These are phyloP conservation scores for Wiebesia pumilae DNA, from an alignment of 1,140 invertebrate species.

Conservation along the genomic window DNA sequence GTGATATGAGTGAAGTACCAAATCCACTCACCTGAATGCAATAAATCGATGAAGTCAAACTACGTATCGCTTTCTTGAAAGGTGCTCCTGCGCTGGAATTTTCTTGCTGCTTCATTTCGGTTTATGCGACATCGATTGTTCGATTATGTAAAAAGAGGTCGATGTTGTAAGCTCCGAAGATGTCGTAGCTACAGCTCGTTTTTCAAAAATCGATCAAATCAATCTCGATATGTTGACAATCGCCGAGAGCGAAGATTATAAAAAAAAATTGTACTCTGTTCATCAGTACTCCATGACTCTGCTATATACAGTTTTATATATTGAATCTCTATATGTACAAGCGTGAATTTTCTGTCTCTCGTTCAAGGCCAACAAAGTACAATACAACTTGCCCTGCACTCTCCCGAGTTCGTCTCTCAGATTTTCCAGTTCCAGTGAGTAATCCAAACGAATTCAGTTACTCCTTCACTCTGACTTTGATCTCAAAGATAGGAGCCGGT, in stretches of 20 bases:
- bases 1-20: neutral
- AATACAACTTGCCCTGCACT: neutral
- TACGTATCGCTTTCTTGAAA: neutral
- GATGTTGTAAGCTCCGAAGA: neutral
- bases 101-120: too few relatives aligned
- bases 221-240: neutral
- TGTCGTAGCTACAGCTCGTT: neutral
- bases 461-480: neutral
- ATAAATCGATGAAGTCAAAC: neutral
- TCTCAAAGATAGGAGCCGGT: neutral
- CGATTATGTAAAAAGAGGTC: neutral
- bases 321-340: neutral
- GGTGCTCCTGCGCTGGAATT: neutral
- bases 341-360: neutral
- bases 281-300: conserved; percentile 64
- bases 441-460: neutral
- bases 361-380: conserved; percentile 5
- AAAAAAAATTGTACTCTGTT: conserved; percentile 62
- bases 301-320: neutral
- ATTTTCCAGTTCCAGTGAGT: neutral
- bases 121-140: neutral
- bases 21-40: conserved; percentile 3
- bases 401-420: neutral
- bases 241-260: conserved; percentile 26
- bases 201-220: conserved; percentile 5